phyloP scores from a whole-genome alignment of 2,888 invertebrate genomes.

The Papilio protenor region DNA sequence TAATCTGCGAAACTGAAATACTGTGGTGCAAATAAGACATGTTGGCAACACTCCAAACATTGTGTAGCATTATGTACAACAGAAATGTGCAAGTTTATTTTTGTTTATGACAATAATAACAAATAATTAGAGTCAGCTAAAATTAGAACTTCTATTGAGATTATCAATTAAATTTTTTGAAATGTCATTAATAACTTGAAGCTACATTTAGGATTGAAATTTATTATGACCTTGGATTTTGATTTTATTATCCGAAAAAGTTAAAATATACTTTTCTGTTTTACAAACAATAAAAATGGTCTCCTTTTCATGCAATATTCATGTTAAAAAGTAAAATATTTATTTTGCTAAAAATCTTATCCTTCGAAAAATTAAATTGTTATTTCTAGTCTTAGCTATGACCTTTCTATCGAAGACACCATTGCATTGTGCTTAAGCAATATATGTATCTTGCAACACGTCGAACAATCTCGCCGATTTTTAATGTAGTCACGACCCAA shows the following conservation, averaged over 20 bases:
- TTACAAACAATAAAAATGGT: background rate
- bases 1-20: constrained; percentile 36
- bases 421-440: background rate
- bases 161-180: background rate
- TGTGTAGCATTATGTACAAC: background rate
- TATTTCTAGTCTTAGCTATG: background rate
- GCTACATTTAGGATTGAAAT: background rate
- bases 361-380: background rate
- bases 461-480: background rate
- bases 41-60: constrained; percentile 47
- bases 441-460: background rate
- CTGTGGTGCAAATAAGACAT: constrained; percentile 32
- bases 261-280: background rate
- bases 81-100: constrained; percentile 35
- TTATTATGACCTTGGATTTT: background rate
- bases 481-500: background rate
- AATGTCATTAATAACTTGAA: background rate
- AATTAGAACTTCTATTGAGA: background rate
- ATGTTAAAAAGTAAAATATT: too few species aligned
- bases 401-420: constrained; percentile 1
- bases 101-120: constrained; percentile 22
- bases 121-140: background rate
- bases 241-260: background rate
- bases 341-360: too few species aligned
- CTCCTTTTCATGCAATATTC: too few species aligned